Conservation (phyloP, 2,888 invertebrate genomes). For the Metopia argyrocephala region DNA sequence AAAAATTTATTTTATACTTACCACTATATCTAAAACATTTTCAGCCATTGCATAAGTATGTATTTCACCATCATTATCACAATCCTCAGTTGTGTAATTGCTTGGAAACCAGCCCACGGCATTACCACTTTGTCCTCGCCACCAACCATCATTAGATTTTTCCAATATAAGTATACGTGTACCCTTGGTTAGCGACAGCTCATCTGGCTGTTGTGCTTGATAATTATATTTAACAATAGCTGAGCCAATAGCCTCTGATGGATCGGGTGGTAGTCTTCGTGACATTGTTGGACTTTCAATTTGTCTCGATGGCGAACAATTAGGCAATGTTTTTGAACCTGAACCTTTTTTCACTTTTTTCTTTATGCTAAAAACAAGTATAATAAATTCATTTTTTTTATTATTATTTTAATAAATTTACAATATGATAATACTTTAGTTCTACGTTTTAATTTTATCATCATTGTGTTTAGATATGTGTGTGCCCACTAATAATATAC, state of each 20-base stretch:
- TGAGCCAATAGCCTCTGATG: conserved; percentile 90
- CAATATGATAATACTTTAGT: background rate
- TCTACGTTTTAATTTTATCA: no score
- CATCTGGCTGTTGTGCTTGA: conserved; percentile 96
- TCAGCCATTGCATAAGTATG: conserved; percentile 97
- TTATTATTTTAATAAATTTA: background rate
- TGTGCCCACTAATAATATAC: no score
- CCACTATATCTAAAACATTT: conserved; percentile 96
- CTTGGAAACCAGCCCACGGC: conserved; percentile 94
- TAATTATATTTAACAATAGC: conserved; percentile 98
- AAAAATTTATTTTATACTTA: conserved; percentile 71
- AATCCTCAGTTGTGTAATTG: conserved; percentile 97
- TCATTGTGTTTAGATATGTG: no score
- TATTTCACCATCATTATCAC: conserved; percentile 90
- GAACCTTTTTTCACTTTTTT: conserved; percentile 91
- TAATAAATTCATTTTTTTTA: background rate
- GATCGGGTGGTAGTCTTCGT: conserved; percentile 87
- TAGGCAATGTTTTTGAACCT: conserved; percentile 91
- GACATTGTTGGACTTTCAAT: conserved; percentile 88
- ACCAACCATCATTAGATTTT: conserved; percentile 99
- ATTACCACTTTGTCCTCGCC: conserved; percentile 91
- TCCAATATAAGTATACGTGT: conserved; percentile 96
- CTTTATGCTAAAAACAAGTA: conserved; percentile 83
- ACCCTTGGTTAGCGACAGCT: conserved; percentile 95
- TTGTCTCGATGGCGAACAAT: conserved; percentile 90